These are phyloP conservation scores for Geophilus truncorum DNA, from an alignment of 2,888 invertebrate genomes.

Conservation along the genomic window DNA sequence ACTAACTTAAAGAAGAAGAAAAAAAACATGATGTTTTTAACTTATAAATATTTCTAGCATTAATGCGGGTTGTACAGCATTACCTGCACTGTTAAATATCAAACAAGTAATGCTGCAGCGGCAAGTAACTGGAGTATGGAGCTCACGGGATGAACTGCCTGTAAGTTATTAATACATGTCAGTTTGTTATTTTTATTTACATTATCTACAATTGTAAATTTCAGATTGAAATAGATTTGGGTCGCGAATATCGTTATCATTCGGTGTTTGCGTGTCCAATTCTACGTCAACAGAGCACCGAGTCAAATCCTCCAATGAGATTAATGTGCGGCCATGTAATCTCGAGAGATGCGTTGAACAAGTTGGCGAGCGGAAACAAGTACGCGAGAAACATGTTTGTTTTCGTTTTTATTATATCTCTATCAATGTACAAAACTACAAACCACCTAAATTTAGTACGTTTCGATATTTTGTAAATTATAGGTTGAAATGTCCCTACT, in stretches of 20 bases:
- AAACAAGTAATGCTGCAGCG: conserved; percentile 84
- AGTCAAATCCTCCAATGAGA: conserved; percentile 94
- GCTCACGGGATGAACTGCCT: conserved; percentile 86
- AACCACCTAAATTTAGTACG: conserved; percentile 18
- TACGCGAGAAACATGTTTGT: conserved; percentile 50
- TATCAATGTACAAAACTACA: neutral
- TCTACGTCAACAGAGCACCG: conserved; percentile 90
- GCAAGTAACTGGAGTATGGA: conserved; percentile 91
- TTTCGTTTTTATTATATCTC: neutral
- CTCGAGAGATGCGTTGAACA: conserved; percentile 91
- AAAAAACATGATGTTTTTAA: neutral
- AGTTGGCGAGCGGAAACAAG: conserved; percentile 89
- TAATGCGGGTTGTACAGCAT: conserved; percentile 84
- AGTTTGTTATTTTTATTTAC: neutral
- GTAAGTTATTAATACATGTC: conserved; percentile 54
- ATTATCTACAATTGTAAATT: neutral
- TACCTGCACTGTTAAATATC: conserved; percentile 91
- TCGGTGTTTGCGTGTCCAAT: conserved; percentile 99
- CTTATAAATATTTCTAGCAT: conserved; percentile 56
- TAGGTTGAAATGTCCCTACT: conserved; percentile 98
- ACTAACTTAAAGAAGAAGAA: too few relatives aligned
- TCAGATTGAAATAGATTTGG: conserved; percentile 92
- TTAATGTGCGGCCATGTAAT: conserved; percentile 97
- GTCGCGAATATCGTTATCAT: conserved; percentile 85
- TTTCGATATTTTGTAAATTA: conserved; percentile 42